Base-by-base conservation (phyloP, 2,797 vertebrate species). In the Phaenicophaeus curvirostris region DNA sequence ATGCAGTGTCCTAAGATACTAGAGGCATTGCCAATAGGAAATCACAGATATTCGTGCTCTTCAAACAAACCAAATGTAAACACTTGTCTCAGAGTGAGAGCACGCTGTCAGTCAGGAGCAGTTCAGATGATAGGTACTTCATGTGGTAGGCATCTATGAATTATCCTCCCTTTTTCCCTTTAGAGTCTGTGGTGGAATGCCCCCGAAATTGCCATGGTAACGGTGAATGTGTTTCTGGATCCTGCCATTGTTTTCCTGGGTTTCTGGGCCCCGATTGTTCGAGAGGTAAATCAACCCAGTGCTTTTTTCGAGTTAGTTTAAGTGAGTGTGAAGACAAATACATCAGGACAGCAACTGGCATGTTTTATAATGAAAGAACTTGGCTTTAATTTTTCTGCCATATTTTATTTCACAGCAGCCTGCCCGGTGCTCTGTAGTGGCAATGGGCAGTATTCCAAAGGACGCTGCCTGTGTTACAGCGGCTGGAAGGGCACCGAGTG, bases 401-500 rank as follows among this genome's bases (percentile, higher is more conserved):
- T 95, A 93, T 93, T 96, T 68, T 89, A 17, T 97, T 97, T 94
- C 76, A 77, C 98, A 99, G 99, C 99, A 35, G 99, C 99, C 94
- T 99, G 99, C 91, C 99, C 99, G 0, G 98, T 99, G 92, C 96
- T 99, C 95, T 99, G 99, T 93, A 99, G 99, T 48, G 99, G 99
- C 73, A 99, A 99, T 1, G 99, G 99, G 72, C 99, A 99, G 93
- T 99, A 99, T 98, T 99, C 99, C 96, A 99, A 99, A 95, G 99
- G 99, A 85, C 99, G 99, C 97, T 99, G 99, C 96, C 98, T 99
- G 76, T 99, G 99, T 92, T 99, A 99, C 98, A 99, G 99, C 1
- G 99, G 99, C 89, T 99, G 99, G 99, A 99, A 99, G 97, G 99
- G 99, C 89, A 99, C 99, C 0, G 99, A 99, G 96, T 99, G 99